Base-by-base conservation (phyloP, 1,140 invertebrate genomes). In the Cydia strobilella region DNA sequence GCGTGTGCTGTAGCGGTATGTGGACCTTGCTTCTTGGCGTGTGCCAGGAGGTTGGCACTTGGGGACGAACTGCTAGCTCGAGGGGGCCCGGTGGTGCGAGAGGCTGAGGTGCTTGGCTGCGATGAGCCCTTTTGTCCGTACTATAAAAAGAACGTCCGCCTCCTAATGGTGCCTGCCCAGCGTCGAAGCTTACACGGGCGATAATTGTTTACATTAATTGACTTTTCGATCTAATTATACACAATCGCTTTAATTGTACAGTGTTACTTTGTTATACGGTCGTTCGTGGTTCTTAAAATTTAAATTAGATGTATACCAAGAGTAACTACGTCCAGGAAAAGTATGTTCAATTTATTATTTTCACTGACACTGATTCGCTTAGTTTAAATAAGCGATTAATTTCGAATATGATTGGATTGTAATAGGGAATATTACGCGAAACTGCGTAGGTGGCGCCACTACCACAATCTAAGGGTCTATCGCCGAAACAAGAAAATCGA, bases 71-170 rank as follows among this genome's bases (percentile, higher is more conserved):
- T 88, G 15, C 66, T 91, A 27, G 82, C 83, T 2, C 77, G 79
- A 63, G 82, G 84, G 6, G 84, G 83, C 0, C 78, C 76, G 31
- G 72, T 74, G 0, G 65, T 90, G 12, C 85, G 77, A 31, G 89
- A 90, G 74, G 87, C 90, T 1, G 89, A 90, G 66, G 84, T 92
- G n/a, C 48, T 88, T 10, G 90, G 90, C 6, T 92, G 90, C 75
- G 90, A 92, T 59, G 90, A 90, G 72, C 90, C 90, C 13, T 80
- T 84, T 3, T 92, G 90, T 35, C 90, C 90, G 0, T 92, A 92
- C 73, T 92, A 92, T 86, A 92, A 90, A 75, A 89, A 91, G 76
- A 92, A 92, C 66, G 75, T 87, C 13, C 79, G 81, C 18, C 90
- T 86, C 45, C 82, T 92, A 7, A 86, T 92, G 87, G 83, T 92